Conservation (phyloP, 2,113 vertebrate genomes). For the Periophthalmodon schlosseri region DNA sequence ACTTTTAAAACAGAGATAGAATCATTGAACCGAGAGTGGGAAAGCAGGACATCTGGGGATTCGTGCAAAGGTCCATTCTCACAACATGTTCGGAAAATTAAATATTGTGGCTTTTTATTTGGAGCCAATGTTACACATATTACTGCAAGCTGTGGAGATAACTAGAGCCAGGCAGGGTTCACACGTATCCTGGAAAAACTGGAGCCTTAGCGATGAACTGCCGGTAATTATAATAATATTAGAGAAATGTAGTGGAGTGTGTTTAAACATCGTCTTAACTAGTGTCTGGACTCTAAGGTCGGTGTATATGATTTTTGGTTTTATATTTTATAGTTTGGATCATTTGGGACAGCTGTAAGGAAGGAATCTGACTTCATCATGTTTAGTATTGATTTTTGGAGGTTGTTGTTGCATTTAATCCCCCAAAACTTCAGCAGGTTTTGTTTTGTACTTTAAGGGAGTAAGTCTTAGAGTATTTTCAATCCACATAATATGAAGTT, state of each 20-base stretch:
- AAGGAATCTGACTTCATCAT: not conserved
- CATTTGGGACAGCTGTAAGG: not conserved
- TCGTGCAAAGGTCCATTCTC: constrained; percentile 21
- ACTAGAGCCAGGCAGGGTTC: not conserved
- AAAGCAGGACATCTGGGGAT: constrained; percentile 20
- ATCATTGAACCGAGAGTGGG: not conserved
- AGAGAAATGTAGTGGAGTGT: not conserved
- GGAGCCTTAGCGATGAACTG: not conserved
- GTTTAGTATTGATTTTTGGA: not conserved
- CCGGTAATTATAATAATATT: not conserved
- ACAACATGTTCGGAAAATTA: constrained; percentile 15
- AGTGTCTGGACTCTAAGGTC: not conserved
- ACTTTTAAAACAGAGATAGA: not conserved
- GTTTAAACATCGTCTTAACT: not conserved
- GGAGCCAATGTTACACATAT: not conserved
- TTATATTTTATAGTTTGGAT: not conserved
- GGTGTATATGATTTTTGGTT: not conserved
- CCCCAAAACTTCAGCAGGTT: too few species aligned
- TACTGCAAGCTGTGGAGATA: constrained; percentile 2
- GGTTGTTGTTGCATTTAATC: not conserved
- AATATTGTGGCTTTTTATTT: constrained; percentile 4
- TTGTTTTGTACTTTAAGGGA: too few species aligned
- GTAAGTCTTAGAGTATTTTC: too few species aligned
- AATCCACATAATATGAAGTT: too few species aligned
- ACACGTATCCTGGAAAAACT: not conserved